phyloP scores from a whole-genome alignment of 2,888 invertebrate species.

The Microctonus aethiopoides region DNA sequence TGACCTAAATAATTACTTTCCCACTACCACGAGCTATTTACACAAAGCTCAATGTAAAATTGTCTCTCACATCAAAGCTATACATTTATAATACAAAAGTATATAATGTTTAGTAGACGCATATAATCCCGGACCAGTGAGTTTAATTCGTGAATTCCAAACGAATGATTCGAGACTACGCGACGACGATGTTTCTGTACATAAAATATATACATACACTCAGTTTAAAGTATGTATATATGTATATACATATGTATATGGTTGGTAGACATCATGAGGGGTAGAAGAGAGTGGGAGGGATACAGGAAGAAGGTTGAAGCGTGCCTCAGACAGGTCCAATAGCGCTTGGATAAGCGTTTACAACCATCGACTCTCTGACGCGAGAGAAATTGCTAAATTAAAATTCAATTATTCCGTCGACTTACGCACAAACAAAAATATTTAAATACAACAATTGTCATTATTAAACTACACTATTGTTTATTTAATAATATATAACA shows the following conservation, averaged over 20 bases:
- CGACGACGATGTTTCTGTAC: conserved; percentile 22
- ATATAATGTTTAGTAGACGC: not conserved
- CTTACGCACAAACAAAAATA: too few species aligned
- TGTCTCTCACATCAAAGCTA: not conserved
- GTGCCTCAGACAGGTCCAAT: conserved; percentile 31
- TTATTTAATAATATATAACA: too few species aligned
- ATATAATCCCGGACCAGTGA: conserved; percentile 31
- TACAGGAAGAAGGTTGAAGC: conserved; percentile 16
- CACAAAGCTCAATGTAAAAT: too few species aligned
- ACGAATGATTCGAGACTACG: conserved; percentile 32
- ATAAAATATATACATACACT: conserved; percentile 33
- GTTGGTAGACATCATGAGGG: conserved; percentile 14
- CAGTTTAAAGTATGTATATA: too few species aligned
- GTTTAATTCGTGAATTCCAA: conserved; percentile 37
- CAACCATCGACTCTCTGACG: conserved; percentile 22
- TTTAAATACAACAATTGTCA: too few species aligned
- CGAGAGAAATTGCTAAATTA: conserved; percentile 54
- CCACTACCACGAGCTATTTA: too few species aligned
- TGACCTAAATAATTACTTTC: too few species aligned
- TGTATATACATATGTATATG: not conserved
- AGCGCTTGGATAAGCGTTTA: conserved; percentile 32
- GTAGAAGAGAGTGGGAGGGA: too few species aligned
- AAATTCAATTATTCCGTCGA: conserved; percentile 55
- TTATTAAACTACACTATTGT: too few species aligned
- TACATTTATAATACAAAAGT: not conserved